These are phyloP conservation scores for Drosophila flavopinicola DNA, from an alignment of 2,888 invertebrate genomes.

Conservation along the genomic window DNA sequence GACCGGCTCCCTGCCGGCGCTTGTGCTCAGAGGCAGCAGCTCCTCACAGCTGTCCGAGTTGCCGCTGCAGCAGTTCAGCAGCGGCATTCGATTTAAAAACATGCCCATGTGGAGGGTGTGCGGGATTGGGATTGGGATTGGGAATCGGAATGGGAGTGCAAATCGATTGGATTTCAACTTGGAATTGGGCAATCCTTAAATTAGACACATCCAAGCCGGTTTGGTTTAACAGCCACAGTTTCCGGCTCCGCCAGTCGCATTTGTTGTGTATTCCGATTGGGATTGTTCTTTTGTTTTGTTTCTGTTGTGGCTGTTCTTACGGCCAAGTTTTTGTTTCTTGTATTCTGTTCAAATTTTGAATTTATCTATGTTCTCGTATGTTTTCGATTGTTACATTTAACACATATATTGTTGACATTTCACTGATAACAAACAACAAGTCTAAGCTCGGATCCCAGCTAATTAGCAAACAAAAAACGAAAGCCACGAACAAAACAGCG, in stretches of 20 bases:
- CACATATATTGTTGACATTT: conserved; percentile 28
- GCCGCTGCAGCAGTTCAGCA: conserved; percentile 27
- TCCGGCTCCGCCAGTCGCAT: no score
- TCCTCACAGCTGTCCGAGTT: conserved; percentile 25
- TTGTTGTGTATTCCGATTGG: not conserved
- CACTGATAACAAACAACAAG: conserved; percentile 9
- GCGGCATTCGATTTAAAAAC: conserved; percentile 23
- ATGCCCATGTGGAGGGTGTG: conserved; percentile 4
- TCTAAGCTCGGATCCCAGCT: conserved; percentile 11
- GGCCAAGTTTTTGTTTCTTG: not conserved
- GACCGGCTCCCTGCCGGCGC: conserved; percentile 88
- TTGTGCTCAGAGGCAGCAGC: conserved; percentile 7
- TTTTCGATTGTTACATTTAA: conserved; percentile 30
- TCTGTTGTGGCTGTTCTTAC: not conserved
- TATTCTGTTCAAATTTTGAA: conserved; percentile 33
- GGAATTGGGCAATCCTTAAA: no score
- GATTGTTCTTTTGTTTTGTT: not conserved
- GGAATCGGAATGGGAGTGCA: no score
- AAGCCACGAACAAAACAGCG: conserved; percentile 2
- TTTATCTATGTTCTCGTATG: conserved; percentile 27
- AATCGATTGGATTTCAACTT: no score
- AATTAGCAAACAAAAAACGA: not conserved
- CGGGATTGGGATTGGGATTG: no score
- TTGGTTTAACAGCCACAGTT: no score
- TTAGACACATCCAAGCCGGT: no score